phyloP scores from a whole-genome alignment of 2,797 vertebrate genomes.

The Jordanella pulchra region DNA sequence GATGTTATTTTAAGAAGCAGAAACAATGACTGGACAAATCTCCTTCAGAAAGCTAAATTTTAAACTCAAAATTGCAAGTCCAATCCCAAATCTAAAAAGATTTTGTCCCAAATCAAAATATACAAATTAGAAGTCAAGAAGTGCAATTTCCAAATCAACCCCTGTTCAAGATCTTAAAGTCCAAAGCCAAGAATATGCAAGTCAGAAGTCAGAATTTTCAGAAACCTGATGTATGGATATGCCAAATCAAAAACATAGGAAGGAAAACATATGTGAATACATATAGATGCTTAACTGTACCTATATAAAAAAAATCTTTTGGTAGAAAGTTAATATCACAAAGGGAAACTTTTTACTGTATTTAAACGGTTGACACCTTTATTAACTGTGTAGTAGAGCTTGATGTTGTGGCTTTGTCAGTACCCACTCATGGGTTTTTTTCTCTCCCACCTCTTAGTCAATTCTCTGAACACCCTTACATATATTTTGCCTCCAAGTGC shows the following conservation, averaged over 20 bases:
- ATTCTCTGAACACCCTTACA: background rate
- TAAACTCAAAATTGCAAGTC: too few relatives aligned
- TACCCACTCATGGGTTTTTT: background rate
- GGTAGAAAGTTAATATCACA: background rate
- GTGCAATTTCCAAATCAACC: background rate
- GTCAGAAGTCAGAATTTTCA: too few relatives aligned
- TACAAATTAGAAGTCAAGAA: background rate
- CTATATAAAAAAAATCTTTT: background rate
- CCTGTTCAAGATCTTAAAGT: background rate
- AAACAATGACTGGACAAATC: background rate
- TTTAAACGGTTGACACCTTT: too few relatives aligned
- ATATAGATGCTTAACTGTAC: background rate
- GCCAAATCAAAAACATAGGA: too few relatives aligned
- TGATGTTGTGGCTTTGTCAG: too few relatives aligned
- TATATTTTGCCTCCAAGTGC: background rate
- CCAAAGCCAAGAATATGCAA: too few relatives aligned
- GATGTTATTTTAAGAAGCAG: background rate
- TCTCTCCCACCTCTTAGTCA: background rate
- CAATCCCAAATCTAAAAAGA: background rate
- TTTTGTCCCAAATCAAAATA: background rate
- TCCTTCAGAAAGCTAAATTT: background rate
- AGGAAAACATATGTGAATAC: too few relatives aligned
- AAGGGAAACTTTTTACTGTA: background rate
- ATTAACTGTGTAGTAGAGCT: too few relatives aligned
- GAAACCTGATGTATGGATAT: too few relatives aligned